A percentile compares a stretch with the other conserved stretches of the same genome.
Conservation (phyloP, 2,797 vertebrate genomes). For the Sphenodon punctatus region DNA sequence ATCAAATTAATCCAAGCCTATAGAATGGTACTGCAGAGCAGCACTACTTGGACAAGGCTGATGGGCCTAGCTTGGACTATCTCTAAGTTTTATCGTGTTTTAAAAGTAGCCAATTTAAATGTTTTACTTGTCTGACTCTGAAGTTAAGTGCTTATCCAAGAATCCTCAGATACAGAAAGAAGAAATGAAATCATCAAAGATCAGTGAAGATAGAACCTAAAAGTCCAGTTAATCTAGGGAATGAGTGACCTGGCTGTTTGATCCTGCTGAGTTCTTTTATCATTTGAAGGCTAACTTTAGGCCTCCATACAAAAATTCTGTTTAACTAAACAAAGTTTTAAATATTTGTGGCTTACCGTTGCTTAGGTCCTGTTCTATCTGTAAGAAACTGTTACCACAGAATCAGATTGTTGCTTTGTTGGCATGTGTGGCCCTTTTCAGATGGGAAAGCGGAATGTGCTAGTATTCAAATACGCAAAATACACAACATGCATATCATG, state of each 20-base stretch:
- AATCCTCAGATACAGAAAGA: conserved; percentile 48
- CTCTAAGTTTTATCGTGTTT: neutral
- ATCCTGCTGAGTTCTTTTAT: conserved; percentile 61
- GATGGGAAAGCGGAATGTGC: conserved; percentile 43
- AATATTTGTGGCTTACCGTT: conserved; percentile 67
- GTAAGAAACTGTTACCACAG: conserved; percentile 44
- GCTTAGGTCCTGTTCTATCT: conserved; percentile 60
- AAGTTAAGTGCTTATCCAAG: conserved; percentile 58
- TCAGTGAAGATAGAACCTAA: conserved; percentile 43
- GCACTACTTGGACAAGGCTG: neutral
- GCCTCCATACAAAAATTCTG: conserved; percentile 57
- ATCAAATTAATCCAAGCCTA: neutral
- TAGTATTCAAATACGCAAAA: conserved; percentile 14
- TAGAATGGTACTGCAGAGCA: neutral
- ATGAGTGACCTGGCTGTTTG: conserved; percentile 70
- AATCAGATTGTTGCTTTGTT: conserved; percentile 60
- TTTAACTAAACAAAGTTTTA: conserved; percentile 59
- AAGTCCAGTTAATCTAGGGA: conserved; percentile 65
- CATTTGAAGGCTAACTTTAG: conserved; percentile 65
- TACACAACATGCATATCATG: conserved; percentile 19
- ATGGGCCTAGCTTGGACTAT: neutral
- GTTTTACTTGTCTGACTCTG: conserved; percentile 51
- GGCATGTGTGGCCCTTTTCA: conserved; percentile 41
- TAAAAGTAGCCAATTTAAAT: neutral
- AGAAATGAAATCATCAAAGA: conserved; percentile 56